A percentile compares a stretch with the other conserved stretches of the same genome.
Conservation (phyloP, 2,113 vertebrate genomes). For the Numenius arquata region DNA sequence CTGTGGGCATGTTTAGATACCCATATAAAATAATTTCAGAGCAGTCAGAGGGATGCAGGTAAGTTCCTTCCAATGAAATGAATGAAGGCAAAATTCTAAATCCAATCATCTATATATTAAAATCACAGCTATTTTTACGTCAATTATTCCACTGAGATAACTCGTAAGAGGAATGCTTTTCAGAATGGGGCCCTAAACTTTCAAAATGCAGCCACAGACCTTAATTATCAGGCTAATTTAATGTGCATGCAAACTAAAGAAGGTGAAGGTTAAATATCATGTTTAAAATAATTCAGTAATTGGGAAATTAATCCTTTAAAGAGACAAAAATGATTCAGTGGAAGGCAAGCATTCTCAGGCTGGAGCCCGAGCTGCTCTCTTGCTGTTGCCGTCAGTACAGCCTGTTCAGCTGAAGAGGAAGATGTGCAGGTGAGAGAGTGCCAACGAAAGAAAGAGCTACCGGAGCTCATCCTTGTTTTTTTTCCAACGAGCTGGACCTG, state of each 20-base stretch:
- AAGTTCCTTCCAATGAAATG: not conserved
- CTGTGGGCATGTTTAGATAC: not conserved
- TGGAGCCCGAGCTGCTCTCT: not conserved
- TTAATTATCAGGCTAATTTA: not conserved
- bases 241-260: not conserved
- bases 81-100: not conserved
- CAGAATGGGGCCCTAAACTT: not conserved
- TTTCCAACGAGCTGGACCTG: not conserved
- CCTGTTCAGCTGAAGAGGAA: not conserved
- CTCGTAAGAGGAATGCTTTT: not conserved
- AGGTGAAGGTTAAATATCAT: conserved; percentile 36
- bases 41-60: not conserved
- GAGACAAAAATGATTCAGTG: not conserved
- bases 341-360: not conserved
- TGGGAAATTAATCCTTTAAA: conserved; percentile 1
- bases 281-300: conserved; percentile 34
- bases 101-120: not conserved
- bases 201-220: not conserved
- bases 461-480: not conserved
- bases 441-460: not conserved
- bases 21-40: not conserved
- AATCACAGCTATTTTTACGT: not conserved
- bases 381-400: fast-evolving
- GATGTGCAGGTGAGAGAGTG: not conserved
- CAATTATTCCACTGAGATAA: not conserved